Conservation (phyloP, 2,888 invertebrate genomes). For the Julus scanicus region DNA sequence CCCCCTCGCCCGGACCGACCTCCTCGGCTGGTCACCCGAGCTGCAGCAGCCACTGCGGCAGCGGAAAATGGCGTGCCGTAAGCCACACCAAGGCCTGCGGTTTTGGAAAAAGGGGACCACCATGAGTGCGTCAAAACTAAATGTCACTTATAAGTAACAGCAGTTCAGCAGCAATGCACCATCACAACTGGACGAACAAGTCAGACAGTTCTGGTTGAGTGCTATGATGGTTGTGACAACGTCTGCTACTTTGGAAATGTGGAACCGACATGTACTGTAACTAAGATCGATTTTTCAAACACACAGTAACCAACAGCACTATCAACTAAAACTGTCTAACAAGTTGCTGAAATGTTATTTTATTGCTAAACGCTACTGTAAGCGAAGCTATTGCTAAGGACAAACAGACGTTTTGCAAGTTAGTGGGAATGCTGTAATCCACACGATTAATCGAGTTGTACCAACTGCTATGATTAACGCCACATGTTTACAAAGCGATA, state of each 20-base stretch:
- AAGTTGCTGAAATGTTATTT: neutral
- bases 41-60: slow-evolving; percentile 24
- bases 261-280: too few relatives aligned
- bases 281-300: too few relatives aligned
- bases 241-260: neutral
- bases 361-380: too few relatives aligned
- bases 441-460: neutral
- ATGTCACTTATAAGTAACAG: neutral
- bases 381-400: too few relatives aligned
- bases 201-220: neutral
- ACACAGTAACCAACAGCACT: neutral
- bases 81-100: slow-evolving; percentile 47
- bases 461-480: slow-evolving; percentile 40
- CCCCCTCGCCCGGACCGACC: slow-evolving; percentile 54
- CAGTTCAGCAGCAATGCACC: slow-evolving; percentile 31
- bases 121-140: neutral
- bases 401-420: neutral
- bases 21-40: slow-evolving; percentile 51
- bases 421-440: neutral
- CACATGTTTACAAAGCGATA: neutral
- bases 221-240: neutral
- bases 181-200: neutral
- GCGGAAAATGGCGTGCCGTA: slow-evolving; percentile 44
- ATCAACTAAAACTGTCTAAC: slow-evolving; percentile 15
- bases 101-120: slow-evolving; percentile 52